These are phyloP conservation scores for Calliphora vicina DNA, from an alignment of 1,140 invertebrate genomes.

Conservation along the genomic window DNA sequence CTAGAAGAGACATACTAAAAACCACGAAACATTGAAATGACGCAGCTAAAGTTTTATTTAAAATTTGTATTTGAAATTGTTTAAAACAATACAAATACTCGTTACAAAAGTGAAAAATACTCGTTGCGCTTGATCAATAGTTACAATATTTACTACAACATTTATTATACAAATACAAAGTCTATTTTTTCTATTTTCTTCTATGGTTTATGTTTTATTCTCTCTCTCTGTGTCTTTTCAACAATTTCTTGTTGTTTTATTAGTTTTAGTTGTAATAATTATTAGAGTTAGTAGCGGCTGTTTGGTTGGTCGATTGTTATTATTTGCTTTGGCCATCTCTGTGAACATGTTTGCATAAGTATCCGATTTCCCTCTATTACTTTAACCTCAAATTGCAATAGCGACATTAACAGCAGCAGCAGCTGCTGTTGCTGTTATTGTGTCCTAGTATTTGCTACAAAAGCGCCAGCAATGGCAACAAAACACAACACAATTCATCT, in stretches of 20 bases:
- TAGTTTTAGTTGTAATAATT: not conserved
- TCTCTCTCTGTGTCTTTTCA: not conserved
- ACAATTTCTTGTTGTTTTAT: not conserved
- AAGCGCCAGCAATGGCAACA: too few relatives aligned
- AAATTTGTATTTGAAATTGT: too few relatives aligned
- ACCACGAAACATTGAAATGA: not conserved
- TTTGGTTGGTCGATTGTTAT: not conserved
- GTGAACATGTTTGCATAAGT: not conserved
- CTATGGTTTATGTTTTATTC: not conserved
- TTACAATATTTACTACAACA: not conserved
- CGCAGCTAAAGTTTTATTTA: not conserved
- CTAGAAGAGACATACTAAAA: constrained; percentile 5
- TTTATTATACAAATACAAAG: not conserved
- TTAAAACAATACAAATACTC: too few relatives aligned
- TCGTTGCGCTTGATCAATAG: not conserved
- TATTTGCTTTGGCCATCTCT: not conserved
- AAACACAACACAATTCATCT: not conserved
- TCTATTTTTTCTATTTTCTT: not conserved
- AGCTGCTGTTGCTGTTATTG: not conserved
- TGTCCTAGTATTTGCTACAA: too few relatives aligned
- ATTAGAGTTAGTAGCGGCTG: not conserved
- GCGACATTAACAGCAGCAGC: not conserved
- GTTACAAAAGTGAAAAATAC: not conserved
- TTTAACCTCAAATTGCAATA: constrained; percentile 32
- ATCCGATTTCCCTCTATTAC: constrained; percentile 20